Conservation (phyloP, 2,113 vertebrate species). For the Dasyprocta punctata region DNA sequence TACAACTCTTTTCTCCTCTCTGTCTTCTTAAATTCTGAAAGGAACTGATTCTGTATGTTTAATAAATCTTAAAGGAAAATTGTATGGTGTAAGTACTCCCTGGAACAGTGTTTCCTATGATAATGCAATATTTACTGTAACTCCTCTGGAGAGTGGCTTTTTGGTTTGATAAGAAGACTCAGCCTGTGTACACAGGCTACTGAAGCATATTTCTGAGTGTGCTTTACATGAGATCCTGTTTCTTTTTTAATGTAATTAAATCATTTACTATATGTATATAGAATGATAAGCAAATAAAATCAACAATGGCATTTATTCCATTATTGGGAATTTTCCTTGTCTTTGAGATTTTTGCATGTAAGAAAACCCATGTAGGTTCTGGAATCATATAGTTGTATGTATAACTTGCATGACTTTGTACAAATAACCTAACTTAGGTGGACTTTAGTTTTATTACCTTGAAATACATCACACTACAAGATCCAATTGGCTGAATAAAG, state of each 20-base stretch:
- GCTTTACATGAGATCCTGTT: not conserved
- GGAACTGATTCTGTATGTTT: not conserved
- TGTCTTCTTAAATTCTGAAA: not conserved
- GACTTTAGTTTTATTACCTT: not conserved
- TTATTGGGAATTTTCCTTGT: not conserved
- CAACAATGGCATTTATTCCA: not conserved
- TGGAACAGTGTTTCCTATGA: not conserved
- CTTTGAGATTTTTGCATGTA: not conserved
- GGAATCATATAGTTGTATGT: not conserved
- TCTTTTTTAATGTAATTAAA: not conserved
- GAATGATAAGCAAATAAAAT: not conserved
- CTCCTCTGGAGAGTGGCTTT: not conserved
- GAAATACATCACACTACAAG: not conserved
- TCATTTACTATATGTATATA: not conserved
- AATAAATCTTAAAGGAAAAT: conserved; percentile 3
- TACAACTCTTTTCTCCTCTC: not conserved
- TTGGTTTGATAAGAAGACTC: not conserved
- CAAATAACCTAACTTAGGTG: not conserved
- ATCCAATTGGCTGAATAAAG: not conserved
- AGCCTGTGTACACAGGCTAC: not conserved
- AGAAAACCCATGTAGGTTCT: not conserved
- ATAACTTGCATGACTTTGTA: not conserved
- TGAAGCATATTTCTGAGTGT: not conserved
- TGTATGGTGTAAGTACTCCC: not conserved
- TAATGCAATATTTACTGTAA: not conserved